Conservation (phyloP, 2,797 vertebrate genomes). For the Gila robusta region DNA sequence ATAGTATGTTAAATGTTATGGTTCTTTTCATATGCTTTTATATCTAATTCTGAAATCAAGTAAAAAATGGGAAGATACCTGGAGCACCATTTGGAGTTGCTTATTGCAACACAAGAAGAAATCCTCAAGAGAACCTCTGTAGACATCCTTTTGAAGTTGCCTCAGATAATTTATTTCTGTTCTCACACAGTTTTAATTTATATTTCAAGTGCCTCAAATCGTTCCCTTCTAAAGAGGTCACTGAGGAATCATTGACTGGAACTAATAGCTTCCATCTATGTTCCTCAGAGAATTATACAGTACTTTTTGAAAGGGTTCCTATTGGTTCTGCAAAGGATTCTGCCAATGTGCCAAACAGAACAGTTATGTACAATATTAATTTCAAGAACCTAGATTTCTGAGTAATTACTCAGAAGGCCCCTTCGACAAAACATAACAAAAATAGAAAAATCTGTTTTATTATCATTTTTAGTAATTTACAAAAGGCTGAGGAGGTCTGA, state of each 20-base stretch:
- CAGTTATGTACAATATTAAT: background rate
- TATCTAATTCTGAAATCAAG: background rate
- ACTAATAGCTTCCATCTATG: background rate
- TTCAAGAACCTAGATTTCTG: background rate
- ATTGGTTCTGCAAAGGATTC: background rate
- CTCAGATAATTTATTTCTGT: background rate
- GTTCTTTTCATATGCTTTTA: background rate
- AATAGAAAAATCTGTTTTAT: background rate
- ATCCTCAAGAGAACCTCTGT: background rate
- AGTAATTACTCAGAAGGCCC: background rate
- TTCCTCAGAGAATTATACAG: background rate
- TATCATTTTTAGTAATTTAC: background rate
- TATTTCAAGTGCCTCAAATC: background rate
- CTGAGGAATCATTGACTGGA: background rate
- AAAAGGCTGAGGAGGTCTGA: background rate
- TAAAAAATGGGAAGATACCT: background rate
- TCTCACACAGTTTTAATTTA: background rate
- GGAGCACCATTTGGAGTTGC: background rate
- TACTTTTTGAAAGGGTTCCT: background rate
- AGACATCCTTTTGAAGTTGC: background rate
- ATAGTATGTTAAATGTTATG: constrained; percentile 64
- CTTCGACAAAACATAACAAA: background rate
- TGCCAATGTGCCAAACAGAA: background rate
- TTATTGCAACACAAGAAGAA: background rate
- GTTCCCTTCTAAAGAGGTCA: background rate